These are phyloP conservation scores for Ceyx margarethae DNA, from an alignment of 2,113 vertebrate genomes.

Conservation along the genomic window DNA sequence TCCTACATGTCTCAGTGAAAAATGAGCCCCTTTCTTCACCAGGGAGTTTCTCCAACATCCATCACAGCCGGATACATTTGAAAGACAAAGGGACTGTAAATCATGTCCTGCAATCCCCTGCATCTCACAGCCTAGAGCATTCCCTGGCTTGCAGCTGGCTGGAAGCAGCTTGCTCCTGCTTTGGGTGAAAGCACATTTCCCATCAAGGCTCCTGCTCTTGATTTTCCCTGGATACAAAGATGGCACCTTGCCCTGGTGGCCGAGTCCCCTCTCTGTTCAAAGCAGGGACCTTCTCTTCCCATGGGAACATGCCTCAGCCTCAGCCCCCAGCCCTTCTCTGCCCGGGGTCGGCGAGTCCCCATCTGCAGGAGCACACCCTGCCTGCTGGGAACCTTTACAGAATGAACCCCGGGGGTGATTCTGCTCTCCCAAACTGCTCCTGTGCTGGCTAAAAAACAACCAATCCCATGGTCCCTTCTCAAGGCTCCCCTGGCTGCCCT, in stretches of 20 bases:
- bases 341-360: neutral
- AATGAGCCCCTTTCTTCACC: fast-evolving
- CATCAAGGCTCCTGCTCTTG: neutral
- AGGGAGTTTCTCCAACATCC: neutral
- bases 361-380: neutral
- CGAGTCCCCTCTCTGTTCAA: neutral
- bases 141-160: neutral
- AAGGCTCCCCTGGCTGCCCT: neutral
- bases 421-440: neutral
- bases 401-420: neutral
- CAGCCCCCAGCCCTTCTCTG: neutral
- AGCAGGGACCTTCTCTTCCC: neutral
- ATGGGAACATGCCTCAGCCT: neutral
- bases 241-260: neutral
- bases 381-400: neutral
- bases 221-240: neutral
- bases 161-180: neutral
- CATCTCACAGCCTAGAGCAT: neutral
- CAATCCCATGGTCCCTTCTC: neutral
- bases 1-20: neutral
- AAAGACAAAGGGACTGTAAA: neutral
- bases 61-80: neutral
- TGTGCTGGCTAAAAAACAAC: neutral
- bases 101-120: neutral
- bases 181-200: neutral